These are phyloP conservation scores for Eupelmus urozonus DNA, from an alignment of 2,888 invertebrate species.

Conservation along the genomic window DNA sequence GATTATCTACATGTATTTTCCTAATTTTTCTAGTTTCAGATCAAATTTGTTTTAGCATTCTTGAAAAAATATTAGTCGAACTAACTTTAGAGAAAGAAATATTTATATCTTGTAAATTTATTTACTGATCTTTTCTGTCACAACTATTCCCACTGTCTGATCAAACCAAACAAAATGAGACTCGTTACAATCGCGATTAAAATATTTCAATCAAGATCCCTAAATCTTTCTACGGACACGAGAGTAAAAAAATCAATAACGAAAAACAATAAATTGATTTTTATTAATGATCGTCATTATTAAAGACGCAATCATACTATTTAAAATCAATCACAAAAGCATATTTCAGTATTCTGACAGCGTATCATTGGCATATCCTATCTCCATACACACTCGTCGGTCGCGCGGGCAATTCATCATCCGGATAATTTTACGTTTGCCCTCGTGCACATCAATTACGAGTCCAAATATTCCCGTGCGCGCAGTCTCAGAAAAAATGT, in stretches of 20 bases:
- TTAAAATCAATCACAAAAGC: conserved; percentile 58
- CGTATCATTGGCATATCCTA: conserved; percentile 54
- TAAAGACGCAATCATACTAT: conserved; percentile 42
- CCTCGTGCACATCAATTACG: conserved; percentile 54
- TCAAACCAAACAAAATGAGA: too few species aligned
- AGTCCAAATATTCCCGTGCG: conserved; percentile 48
- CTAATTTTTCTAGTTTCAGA: too few species aligned
- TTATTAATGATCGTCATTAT: conserved; percentile 52
- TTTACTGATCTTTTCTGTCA: too few species aligned
- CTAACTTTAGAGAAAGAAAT: too few species aligned
- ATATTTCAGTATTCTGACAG: conserved; percentile 56
- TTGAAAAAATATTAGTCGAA: too few species aligned
- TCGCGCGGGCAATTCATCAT: conserved; percentile 56
- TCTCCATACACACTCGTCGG: conserved; percentile 15
- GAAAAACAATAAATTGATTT: conserved; percentile 44
- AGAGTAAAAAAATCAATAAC: neutral
- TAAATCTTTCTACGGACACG: neutral
- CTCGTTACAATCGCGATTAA: neutral
- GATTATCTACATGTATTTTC: too few species aligned
- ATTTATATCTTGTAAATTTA: too few species aligned
- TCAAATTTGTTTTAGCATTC: too few species aligned
- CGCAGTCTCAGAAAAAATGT: neutral
- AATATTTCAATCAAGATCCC: neutral
- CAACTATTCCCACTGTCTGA: too few species aligned
- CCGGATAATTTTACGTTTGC: conserved; percentile 55